Percentiles rank a stretch among this genome's conserved stretches.
Evolutionary conservation across 1,140 invertebrate species (phyloP).

Genomic region (Cotesia glomerata): DNA sequence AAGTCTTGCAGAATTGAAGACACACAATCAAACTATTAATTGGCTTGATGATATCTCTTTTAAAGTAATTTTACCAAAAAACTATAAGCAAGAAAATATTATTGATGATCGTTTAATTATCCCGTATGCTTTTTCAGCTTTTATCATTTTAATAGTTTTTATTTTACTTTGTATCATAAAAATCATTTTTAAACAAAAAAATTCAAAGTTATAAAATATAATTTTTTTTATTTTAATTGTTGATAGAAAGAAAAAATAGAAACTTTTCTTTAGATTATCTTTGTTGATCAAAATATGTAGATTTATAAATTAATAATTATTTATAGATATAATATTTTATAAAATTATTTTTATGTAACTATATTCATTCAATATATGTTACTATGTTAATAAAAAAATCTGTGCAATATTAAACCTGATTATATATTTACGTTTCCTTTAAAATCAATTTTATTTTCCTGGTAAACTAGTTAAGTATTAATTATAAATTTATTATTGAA

Average conservation of each 20-base stretch:
- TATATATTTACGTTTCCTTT: too few species aligned
- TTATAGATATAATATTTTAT: too few species aligned
- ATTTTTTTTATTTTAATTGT: not conserved
- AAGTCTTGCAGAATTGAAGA: conserved; percentile 25
- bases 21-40: conserved; percentile 39
- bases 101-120: conserved; percentile 29
- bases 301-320: too few species aligned
- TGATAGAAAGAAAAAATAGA: not conserved
- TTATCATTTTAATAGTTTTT: conserved; percentile 25
- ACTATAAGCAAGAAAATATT: not conserved
- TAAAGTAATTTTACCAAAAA: conserved; percentile 32
- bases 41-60: conserved; percentile 48
- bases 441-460: too few species aligned
- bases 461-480: too few species aligned
- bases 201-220: conserved; percentile 5
- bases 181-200: conserved; percentile 16
- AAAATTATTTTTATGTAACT: too few species aligned
- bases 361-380: too few species aligned
- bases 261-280: too few species aligned
- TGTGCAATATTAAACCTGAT: too few species aligned
- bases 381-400: too few species aligned
- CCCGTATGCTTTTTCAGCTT: conserved; percentile 24
- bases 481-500: too few species aligned
- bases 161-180: conserved; percentile 32
- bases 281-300: too few species aligned